Evolutionary conservation across 2,113 vertebrate species (phyloP), one percentile per base, ranked within the genome.

Genomic region (Neodon shergylaensis): DNA sequence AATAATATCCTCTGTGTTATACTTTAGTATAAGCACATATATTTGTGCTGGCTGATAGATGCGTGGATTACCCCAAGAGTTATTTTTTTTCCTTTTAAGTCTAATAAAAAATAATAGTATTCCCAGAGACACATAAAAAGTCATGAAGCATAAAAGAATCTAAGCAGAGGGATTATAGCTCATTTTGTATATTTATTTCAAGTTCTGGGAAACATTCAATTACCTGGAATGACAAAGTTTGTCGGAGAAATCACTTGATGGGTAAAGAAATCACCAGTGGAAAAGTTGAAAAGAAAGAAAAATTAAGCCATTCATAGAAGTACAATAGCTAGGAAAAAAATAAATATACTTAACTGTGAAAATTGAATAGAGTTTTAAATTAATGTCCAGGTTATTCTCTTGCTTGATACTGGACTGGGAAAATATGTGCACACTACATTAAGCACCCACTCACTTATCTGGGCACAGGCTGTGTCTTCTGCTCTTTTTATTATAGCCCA

Each of bases 91-190:
- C 63, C 52, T 91, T 91, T 88, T 21, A 90, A 92, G 52, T 82
- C 90, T 65, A 85, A 96, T 93, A 88, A 93, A 88, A 96, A 94
- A 92, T 95, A 93, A 88, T 61, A 96, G 85, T 88, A 54, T 47
- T 92, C 72, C 88, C 94, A 84, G 16, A 92, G 88, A 82, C 65
- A 93, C 19, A 90, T 66, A 91, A 94, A 39, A 95, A 82, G 28
- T 79, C 73, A 86, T 96, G 83, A 94, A 93, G 66, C 73, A 96
- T 85, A 54, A 83, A 96, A 93, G 36, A 76, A 93, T 65, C 90
- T 31, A 85, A 89, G 28, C 82, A 87, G 31, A n/a, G 74, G 44
- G 61, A 88, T 95, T 87, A 82, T 76, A 47, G 63, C n/a, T 86
- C 17, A 22, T 70, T 94, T 94, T 86, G 33, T 83, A 21, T 19